A percentile compares a stretch with the other conserved stretches of the same genome.
phyloP scores from a whole-genome alignment of 2,113 vertebrate genomes.

The Desmodus rotundus region DNA sequence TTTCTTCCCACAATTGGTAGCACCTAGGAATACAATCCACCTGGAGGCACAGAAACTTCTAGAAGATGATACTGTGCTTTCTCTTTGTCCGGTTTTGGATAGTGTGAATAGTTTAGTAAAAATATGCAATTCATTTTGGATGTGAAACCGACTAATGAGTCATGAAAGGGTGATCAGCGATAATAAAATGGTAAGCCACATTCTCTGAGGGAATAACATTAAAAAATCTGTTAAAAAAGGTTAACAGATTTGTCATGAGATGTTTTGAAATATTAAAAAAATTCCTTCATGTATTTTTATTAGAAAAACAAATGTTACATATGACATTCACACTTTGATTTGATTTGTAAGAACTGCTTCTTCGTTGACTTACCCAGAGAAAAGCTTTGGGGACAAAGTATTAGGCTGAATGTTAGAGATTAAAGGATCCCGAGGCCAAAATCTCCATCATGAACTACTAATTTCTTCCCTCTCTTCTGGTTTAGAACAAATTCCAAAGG shows the following conservation, averaged over 20 bases:
- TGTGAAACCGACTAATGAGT: neutral
- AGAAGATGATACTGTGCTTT: neutral
- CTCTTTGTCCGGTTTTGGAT: neutral
- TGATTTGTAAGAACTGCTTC: neutral
- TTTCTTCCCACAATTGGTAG: neutral
- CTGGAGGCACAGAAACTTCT: neutral
- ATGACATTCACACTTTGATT: too few relatives aligned
- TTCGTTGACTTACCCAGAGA: neutral
- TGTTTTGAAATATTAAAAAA: neutral
- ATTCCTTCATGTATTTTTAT: neutral
- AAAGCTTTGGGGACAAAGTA: neutral
- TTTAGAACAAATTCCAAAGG: neutral
- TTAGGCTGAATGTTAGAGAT: neutral
- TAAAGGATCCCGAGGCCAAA: neutral
- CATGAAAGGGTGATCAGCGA: neutral
- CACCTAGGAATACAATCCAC: neutral
- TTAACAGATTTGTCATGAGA: neutral
- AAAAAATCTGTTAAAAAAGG: neutral
- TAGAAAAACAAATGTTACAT: conserved; percentile 33
- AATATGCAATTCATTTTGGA: neutral
- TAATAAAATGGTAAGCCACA: neutral
- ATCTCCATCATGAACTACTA: neutral
- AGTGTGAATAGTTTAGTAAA: neutral
- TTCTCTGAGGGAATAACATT: neutral
- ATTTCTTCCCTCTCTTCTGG: neutral